phyloP scores from a whole-genome alignment of 2,888 invertebrate genomes.

The Timandra comae region DNA sequence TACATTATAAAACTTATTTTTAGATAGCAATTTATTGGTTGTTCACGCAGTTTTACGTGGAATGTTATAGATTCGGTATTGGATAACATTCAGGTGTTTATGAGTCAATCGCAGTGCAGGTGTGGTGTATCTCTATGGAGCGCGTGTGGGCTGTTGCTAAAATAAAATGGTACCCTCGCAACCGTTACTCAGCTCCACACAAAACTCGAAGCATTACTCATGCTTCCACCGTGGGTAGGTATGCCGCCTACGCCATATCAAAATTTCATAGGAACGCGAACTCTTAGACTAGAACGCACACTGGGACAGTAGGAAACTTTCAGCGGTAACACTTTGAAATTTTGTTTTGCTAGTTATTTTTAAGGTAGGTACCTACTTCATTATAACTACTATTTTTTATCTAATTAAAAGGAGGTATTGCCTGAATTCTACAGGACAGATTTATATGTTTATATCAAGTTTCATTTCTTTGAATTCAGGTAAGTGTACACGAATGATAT shows the following conservation, averaged over 20 bases:
- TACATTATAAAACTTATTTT: no score
- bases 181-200: constrained; percentile 59
- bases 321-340: no score
- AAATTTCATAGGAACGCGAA: constrained; percentile 66
- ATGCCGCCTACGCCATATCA: constrained; percentile 66
- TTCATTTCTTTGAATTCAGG: no score
- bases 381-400: no score
- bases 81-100: constrained; percentile 68
- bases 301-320: no score
- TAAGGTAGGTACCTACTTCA: no score
- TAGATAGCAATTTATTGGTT: constrained; percentile 14
- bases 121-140: constrained; percentile 54
- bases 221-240: constrained; percentile 54
- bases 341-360: no score
- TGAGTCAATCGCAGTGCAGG: constrained; percentile 56
- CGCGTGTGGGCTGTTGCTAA: constrained; percentile 61
- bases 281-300: no score
- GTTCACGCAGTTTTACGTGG: constrained; percentile 20
- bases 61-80: constrained; percentile 46
- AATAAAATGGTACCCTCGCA: constrained; percentile 61
- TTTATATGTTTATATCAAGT: no score
- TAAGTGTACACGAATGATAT: no score
- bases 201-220: constrained; percentile 60
- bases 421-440: no score
- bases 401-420: no score